Base-by-base conservation (phyloP, 2,888 invertebrate genomes). In the Melinaea menophilus region DNA sequence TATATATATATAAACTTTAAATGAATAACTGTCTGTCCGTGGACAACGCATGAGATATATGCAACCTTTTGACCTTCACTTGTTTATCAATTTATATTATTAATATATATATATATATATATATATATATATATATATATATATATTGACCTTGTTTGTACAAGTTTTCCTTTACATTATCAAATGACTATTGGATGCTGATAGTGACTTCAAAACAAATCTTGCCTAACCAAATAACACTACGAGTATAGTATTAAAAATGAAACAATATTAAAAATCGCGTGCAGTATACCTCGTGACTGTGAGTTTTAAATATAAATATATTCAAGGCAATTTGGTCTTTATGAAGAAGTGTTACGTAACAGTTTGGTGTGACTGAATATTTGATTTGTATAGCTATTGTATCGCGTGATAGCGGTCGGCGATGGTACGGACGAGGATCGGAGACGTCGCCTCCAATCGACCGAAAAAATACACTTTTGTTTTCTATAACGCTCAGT, bases 401-500 rank as follows among this genome's bases (percentile, higher is more conserved):
- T 45, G 58, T 64, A 64, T 73, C 65, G 74, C 74, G 74, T 74
- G 74, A 70, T 67, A 65, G 56, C 56, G 58, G 51, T 61, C 73
- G 76, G 85, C 78, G 83, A 84, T 81, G 83, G 84, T 73, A 81
- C 84, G 74, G 77, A 71, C 77, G 61, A 73, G 77, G 79, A 76
- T 72, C 70, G 76, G 76, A 73, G 72, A 74, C 69, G 72, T 75
- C 73, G 73, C 76, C 77, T 79, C 72, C 73, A 73, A 72, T 78
- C 77, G 71, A 64, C 73, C 73, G 74, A 74, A 78, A 78, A 74
- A 76, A 77, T 72, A 69, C 60, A 79, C 78, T 80, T 77, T 81
- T 80, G 73, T 78, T 83, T 81, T 85, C 79, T 67, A 70, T 75
- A 69, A 65, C 73, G 65, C 72, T 72, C 70, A 71, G 72, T 68